These are phyloP conservation scores for Botia almorhae DNA, from an alignment of 2,797 vertebrate species.

Conservation along the genomic window DNA sequence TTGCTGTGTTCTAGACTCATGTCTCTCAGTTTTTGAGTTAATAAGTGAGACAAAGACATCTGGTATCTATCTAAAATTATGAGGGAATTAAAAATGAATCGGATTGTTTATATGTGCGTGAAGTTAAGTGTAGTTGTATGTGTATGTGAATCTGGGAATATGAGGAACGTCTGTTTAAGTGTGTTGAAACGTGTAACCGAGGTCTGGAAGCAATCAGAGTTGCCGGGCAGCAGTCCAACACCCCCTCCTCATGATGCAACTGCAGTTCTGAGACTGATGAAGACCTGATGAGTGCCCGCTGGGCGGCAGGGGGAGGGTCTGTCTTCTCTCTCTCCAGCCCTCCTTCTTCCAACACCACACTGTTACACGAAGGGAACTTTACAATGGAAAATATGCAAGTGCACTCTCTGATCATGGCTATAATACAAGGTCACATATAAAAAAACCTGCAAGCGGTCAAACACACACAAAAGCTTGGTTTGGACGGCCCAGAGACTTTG, in stretches of 20 bases:
- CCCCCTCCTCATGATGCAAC: slow-evolving; percentile 79
- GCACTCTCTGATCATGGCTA: slow-evolving; percentile 9
- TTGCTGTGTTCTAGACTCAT: not conserved
- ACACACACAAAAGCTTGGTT: slow-evolving; percentile 9
- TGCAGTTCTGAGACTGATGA: slow-evolving; percentile 67
- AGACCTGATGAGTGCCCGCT: slow-evolving; percentile 52
- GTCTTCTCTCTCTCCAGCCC: slow-evolving; percentile 1
- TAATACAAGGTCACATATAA: slow-evolving; percentile 33
- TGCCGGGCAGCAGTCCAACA: slow-evolving; percentile 66
- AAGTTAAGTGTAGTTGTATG: slow-evolving; percentile 35
- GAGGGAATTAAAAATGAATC: not conserved
- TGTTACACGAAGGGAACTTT: slow-evolving; percentile 16
- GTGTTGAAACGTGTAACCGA: slow-evolving; percentile 51
- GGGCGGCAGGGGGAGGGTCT: slow-evolving; percentile 53
- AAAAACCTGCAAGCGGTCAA: not conserved
- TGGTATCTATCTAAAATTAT: not conserved
- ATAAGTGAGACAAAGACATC: not conserved
- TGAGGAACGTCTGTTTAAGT: slow-evolving; percentile 45
- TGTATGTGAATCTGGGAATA: slow-evolving; percentile 46
- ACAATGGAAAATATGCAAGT: slow-evolving; percentile 38
- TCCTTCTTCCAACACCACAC: not conserved
- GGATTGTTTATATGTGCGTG: not conserved
- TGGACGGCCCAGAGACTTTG: not conserved
- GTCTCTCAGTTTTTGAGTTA: not conserved
- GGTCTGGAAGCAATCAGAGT: slow-evolving; percentile 84